phyloP scores from a whole-genome alignment of 2,797 vertebrate genomes.

The Heteromormyrus szaboi region DNA sequence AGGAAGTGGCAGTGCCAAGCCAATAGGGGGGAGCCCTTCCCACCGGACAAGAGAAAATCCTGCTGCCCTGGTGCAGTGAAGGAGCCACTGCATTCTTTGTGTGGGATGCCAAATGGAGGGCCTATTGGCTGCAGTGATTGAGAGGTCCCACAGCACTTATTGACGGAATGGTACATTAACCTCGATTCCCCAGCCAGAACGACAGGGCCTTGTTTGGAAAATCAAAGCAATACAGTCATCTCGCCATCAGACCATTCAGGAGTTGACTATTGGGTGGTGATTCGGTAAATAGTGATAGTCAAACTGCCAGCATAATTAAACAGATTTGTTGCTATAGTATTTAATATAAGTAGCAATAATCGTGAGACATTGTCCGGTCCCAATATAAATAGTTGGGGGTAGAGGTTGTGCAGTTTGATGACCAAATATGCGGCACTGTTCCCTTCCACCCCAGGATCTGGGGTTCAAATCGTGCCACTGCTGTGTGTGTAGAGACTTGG shows the following conservation, averaged over 20 bases:
- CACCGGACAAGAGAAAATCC: neutral
- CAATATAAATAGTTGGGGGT: neutral
- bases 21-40: conserved; percentile 4
- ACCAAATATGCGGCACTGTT: neutral
- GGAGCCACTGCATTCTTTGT: neutral
- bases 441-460: neutral
- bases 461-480: neutral
- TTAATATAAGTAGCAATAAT: neutral
- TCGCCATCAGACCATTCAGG: neutral
- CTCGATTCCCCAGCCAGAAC: neutral
- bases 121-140: neutral
- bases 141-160: neutral
- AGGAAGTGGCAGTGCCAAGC: conserved; percentile 7
- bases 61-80: neutral
- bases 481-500: neutral
- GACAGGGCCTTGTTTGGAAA: neutral
- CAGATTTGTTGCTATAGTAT: neutral
- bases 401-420: neutral
- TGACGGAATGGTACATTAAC: neutral
- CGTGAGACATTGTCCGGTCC: neutral
- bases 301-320: neutral
- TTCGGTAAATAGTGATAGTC: neutral
- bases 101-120: neutral
- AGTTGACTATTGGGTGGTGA: neutral
- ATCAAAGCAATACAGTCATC: neutral